Percentiles rank a stretch among this genome's conserved stretches.
Conservation (phyloP, 2,888 invertebrate species). For the Eudemis profundana region DNA sequence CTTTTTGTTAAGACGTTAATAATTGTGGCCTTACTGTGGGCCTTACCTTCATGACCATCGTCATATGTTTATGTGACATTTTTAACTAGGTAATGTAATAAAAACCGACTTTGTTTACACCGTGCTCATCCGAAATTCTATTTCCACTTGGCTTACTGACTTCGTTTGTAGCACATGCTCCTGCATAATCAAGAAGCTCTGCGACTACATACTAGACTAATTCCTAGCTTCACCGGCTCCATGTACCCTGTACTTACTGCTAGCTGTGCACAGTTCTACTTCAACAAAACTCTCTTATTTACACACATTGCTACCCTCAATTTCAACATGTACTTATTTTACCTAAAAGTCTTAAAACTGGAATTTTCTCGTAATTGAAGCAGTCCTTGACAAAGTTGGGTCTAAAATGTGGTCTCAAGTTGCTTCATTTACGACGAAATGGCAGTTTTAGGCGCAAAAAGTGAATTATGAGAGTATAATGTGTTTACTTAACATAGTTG, state of each 20-base stretch:
- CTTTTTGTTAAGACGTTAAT: conserved; percentile 36
- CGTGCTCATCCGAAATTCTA: conserved; percentile 34
- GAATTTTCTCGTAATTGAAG: too few species aligned
- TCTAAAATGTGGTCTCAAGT: too few species aligned
- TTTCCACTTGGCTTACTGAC: conserved; percentile 39
- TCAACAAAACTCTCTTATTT: too few species aligned
- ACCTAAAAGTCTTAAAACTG: too few species aligned
- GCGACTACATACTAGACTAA: conserved; percentile 20
- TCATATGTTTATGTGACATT: conserved; percentile 9
- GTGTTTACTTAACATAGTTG: too few species aligned
- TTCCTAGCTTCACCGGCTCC: conserved; percentile 11
- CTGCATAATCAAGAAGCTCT: conserved; percentile 33
- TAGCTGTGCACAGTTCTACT: too few species aligned
- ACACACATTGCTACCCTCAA: too few species aligned
- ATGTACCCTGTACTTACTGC: neutral
- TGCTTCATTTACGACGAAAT: too few species aligned
- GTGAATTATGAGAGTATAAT: too few species aligned
- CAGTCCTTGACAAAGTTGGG: too few species aligned
- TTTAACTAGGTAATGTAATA: conserved; percentile 6
- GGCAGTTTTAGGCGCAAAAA: too few species aligned
- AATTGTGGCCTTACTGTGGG: conserved; percentile 25
- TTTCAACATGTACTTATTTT: too few species aligned
- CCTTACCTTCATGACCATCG: neutral
- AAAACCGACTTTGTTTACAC: conserved; percentile 17
- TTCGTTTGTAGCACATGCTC: conserved; percentile 38